Percentiles rank a stretch among this genome's conserved stretches.
Conservation (phyloP, 2,888 invertebrate species). For the Dione juno region DNA sequence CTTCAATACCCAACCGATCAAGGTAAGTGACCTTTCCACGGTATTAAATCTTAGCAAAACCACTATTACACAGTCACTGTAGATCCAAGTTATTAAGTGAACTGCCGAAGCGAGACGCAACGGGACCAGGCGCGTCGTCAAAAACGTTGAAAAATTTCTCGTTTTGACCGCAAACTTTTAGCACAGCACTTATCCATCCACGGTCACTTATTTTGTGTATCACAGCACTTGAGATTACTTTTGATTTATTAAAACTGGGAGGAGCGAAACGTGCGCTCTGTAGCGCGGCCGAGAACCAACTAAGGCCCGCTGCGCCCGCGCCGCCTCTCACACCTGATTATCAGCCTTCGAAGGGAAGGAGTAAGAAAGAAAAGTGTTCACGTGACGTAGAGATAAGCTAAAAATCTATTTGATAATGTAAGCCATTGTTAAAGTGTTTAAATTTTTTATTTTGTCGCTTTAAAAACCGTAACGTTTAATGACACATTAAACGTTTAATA, state of each 20-base stretch:
- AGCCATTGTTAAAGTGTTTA: constrained; percentile 21
- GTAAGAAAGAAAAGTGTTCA: constrained; percentile 73
- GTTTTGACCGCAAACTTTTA: constrained; percentile 56
- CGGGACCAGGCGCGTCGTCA: constrained; percentile 64
- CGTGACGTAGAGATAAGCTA: constrained; percentile 70
- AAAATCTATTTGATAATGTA: constrained; percentile 55
- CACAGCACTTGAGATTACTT: constrained; percentile 45
- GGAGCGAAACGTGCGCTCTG: constrained; percentile 58
- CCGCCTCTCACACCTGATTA: constrained; percentile 67
- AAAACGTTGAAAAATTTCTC: constrained; percentile 50
- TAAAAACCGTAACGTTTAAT: not conserved
- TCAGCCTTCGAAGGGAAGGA: constrained; percentile 74
- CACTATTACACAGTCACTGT: constrained; percentile 73
- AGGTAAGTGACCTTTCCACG: constrained; percentile 80
- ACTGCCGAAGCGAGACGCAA: constrained; percentile 76
- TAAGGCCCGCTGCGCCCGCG: constrained; percentile 76
- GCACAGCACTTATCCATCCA: constrained; percentile 47
- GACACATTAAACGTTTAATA: not conserved
- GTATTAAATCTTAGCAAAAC: constrained; percentile 75
- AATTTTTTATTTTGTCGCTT: constrained; percentile 12
- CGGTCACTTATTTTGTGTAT: constrained; percentile 35
- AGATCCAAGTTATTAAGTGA: constrained; percentile 78
- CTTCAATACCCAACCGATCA: constrained; percentile 59
- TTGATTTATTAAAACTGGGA: constrained; percentile 21
- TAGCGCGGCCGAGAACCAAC: constrained; percentile 64